A percentile compares a stretch with the other conserved stretches of the same genome.
phyloP scores from a whole-genome alignment of 64 coral and sea anemone genomes.

The Dendronephthya gigantea region DNA sequence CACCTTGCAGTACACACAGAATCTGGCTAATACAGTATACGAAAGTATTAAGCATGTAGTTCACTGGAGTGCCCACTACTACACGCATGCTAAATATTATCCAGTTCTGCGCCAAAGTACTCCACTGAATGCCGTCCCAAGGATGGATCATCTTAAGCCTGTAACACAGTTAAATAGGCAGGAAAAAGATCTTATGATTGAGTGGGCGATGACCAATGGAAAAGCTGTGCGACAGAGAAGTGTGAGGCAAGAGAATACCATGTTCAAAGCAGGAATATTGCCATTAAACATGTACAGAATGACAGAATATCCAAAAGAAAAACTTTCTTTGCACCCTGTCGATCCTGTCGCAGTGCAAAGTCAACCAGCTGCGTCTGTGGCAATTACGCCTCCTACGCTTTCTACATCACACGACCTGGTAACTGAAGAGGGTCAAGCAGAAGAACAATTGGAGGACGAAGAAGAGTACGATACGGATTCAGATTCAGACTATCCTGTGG shows the following conservation, averaged over 20 bases:
- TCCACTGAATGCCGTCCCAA: constrained; percentile 29
- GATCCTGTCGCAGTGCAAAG: no score
- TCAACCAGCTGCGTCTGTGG: no score
- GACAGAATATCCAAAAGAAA: constrained; percentile 32
- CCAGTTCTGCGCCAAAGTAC: background rate
- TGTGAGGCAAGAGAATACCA: constrained; percentile 44
- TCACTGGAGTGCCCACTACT: constrained; percentile 20
- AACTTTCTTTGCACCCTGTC: constrained; percentile 45
- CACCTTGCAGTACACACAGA: constrained; percentile 16
- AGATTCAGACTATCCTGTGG: no score
- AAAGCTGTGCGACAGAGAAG: constrained; percentile 35
- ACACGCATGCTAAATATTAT: constrained; percentile 16
- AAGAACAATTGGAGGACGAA: no score
- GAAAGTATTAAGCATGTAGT: constrained; percentile 29
- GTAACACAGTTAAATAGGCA: background rate
- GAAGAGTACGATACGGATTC: no score
- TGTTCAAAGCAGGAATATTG: constrained; percentile 48
- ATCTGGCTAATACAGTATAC: constrained; percentile 17
- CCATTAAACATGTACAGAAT: constrained; percentile 32
- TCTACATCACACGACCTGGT: no score
- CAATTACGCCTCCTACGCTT: no score
- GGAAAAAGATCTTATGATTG: constrained; percentile 39
- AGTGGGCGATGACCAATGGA: constrained; percentile 25
- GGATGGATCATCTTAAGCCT: constrained; percentile 27
- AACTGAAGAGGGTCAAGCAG: no score